These are phyloP conservation scores for Syngnathus rostellatus DNA, from an alignment of 2,797 vertebrate genomes.

Conservation along the genomic window DNA sequence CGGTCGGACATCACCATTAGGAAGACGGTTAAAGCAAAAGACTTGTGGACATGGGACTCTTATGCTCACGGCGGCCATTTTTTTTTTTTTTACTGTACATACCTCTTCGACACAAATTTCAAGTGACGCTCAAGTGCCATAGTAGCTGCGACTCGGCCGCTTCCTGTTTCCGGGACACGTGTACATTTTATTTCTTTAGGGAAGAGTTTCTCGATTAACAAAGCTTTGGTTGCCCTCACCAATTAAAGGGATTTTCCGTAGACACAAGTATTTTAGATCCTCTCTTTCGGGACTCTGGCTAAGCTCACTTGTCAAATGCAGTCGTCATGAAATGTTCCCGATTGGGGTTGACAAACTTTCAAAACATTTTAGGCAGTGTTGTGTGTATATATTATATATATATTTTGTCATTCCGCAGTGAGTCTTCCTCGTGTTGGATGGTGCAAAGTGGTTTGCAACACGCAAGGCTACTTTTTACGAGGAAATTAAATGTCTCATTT, in stretches of 20 bases:
- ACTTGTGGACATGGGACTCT: neutral
- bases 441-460: conserved; percentile 51
- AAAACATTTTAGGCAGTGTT: neutral
- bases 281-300: neutral
- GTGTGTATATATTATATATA: neutral
- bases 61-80: neutral
- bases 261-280: neutral
- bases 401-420: conserved; percentile 55
- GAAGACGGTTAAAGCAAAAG: neutral
- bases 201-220: neutral
- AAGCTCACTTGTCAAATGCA: neutral
- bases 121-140: conserved; percentile 1
- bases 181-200: neutral
- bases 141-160: neutral
- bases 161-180: neutral
- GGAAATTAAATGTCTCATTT: conserved; percentile 60
- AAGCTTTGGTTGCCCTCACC: neutral
- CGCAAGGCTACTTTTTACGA: conserved; percentile 46
- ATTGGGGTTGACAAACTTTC: neutral
- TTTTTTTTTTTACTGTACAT: neutral
- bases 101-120: neutral
- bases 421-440: conserved; percentile 65
- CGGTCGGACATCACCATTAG: conserved; percentile 93
- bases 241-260: neutral
- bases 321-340: neutral